Evolutionary conservation across 2,113 vertebrate genomes (phyloP).

Genomic region (Phaethon lepturus): DNA sequence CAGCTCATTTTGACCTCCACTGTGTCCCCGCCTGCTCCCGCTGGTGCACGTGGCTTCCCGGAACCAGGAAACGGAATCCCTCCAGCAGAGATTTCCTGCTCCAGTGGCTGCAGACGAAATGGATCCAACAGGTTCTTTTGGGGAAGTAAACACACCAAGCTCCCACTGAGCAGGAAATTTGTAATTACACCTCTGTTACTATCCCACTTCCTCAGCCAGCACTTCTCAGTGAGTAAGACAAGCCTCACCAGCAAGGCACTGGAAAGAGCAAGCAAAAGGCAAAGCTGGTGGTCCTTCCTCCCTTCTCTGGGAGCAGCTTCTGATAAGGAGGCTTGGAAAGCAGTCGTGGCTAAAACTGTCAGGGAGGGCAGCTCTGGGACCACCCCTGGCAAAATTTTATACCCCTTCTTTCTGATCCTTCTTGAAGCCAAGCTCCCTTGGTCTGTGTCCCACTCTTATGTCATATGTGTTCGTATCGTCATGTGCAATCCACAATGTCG

Average conservation of each 20-base stretch:
- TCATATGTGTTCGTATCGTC: background rate
- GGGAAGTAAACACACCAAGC: background rate
- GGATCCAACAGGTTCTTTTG: background rate
- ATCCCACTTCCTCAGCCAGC: background rate
- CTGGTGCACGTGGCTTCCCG: background rate
- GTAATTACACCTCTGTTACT: background rate
- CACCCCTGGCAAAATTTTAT: background rate
- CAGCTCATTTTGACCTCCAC: background rate
- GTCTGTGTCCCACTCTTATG: background rate
- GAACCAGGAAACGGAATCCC: background rate
- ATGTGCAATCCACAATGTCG: rapidly evolving
- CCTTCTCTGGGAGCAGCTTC: background rate
- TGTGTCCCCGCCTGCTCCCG: background rate
- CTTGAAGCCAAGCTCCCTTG: background rate
- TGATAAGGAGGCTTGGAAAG: background rate
- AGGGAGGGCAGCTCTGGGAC: background rate
- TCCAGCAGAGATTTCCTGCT: background rate
- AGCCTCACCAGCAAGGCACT: background rate
- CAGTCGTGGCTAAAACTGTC: background rate
- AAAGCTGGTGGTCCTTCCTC: rapidly evolving
- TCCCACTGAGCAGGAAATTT: background rate
- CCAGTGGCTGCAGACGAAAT: background rate
- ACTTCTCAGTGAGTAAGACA: background rate
- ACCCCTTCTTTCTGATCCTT: background rate
- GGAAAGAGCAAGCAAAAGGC: background rate